Conservation (phyloP, 2,797 vertebrate species). For the Cheirogaleus major region DNA sequence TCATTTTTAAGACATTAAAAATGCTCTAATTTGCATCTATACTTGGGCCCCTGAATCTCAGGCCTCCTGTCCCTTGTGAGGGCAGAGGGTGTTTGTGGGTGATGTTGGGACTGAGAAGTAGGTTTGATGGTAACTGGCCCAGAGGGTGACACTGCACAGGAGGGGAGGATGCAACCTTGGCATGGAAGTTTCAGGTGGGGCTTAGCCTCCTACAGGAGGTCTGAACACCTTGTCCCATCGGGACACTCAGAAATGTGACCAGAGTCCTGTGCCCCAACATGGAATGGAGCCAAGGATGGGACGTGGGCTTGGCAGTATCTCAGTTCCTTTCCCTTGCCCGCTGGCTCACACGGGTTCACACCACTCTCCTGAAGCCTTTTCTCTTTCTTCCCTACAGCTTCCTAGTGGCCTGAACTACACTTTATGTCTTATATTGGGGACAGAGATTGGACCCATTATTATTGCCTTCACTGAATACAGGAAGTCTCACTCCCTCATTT, state of each 20-base stretch:
- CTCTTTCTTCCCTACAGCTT: not conserved
- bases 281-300: not conserved
- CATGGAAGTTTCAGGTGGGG: not conserved
- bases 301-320: not conserved
- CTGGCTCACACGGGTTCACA: not conserved
- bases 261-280: not conserved
- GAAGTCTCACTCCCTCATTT: not conserved
- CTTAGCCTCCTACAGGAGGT: not conserved
- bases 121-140: not conserved
- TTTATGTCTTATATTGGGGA: not conserved
- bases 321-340: not conserved
- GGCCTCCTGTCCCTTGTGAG: not conserved
- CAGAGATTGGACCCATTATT: not conserved
- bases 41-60: not conserved
- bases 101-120: not conserved
- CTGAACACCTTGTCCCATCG: not conserved
- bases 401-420: not conserved
- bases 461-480: not conserved
- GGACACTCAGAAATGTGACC: not conserved
- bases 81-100: not conserved
- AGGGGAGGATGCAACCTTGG: not conserved
- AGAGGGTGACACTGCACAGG: not conserved
- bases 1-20: conserved; percentile 28
- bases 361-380: not conserved
- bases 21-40: not conserved